A percentile compares a stretch with the other conserved stretches of the same genome.
These are phyloP conservation scores for Eumaeus atala DNA, from an alignment of 1,140 invertebrate genomes.

Conservation along the genomic window DNA sequence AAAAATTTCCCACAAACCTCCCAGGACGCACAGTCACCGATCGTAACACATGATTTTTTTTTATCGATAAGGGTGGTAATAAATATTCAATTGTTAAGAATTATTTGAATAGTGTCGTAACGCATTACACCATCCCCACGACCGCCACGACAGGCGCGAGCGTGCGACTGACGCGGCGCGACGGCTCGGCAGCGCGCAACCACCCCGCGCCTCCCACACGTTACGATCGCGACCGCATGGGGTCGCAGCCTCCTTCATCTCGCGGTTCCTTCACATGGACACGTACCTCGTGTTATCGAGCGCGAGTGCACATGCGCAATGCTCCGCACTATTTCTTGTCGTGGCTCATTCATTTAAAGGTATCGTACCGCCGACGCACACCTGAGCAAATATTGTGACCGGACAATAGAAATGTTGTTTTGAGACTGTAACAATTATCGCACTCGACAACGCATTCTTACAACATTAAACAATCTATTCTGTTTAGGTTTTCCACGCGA, in stretches of 20 bases:
- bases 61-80: conserved; percentile 12
- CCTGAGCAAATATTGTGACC: conserved; percentile 66
- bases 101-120: conserved; percentile 30
- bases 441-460: conserved; percentile 1
- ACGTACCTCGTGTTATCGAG: conserved; percentile 63
- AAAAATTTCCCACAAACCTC: conserved; percentile 32
- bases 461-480: not conserved
- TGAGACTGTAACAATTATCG: conserved; percentile 39
- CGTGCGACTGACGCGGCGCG: conserved; percentile 50
- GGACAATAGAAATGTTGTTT: conserved; percentile 50
- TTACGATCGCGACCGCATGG: conserved; percentile 27
- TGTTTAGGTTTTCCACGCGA: too few species aligned
- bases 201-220: conserved; percentile 31
- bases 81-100: conserved; percentile 27
- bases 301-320: conserved; percentile 64
- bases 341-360: conserved; percentile 60
- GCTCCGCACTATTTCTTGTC: conserved; percentile 36
- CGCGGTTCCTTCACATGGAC: conserved; percentile 39
- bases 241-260: conserved; percentile 55
- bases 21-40: conserved; percentile 31
- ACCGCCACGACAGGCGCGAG: conserved; percentile 45
- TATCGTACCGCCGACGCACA: conserved; percentile 37
- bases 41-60: conserved; percentile 29
- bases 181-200: conserved; percentile 30
- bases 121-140: conserved; percentile 30